These are phyloP conservation scores for Eutolmus rufibarbis DNA, from an alignment of 2,888 invertebrate species.

Conservation along the genomic window DNA sequence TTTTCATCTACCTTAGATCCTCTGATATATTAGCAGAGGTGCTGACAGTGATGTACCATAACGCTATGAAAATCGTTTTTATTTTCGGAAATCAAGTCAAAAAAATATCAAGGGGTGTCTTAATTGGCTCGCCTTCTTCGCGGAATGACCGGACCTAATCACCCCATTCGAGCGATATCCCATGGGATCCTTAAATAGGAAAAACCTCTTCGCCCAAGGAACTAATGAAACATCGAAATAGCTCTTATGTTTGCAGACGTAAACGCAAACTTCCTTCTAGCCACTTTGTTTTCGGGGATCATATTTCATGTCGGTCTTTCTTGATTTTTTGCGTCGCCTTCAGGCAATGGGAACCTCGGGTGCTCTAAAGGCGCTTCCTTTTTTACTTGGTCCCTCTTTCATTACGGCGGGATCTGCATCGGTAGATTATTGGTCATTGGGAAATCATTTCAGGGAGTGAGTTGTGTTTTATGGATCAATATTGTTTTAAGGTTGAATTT, in stretches of 20 bases:
- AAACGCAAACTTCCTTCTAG: constrained; percentile 47
- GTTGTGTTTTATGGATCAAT: not conserved
- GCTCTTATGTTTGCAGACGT: constrained; percentile 42
- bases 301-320: constrained; percentile 41
- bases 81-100: not conserved
- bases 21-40: not conserved
- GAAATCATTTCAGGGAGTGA: not conserved
- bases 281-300: constrained; percentile 43
- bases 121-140: constrained; percentile 6
- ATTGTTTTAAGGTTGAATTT: not conserved
- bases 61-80: not conserved
- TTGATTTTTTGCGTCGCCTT: not conserved
- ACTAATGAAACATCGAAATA: not conserved
- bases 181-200: not conserved
- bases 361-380: not conserved
- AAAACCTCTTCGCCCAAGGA: not conserved
- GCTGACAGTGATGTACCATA: constrained; percentile 27
- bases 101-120: not conserved
- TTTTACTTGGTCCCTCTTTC: not conserved
- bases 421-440: not conserved
- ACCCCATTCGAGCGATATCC: not conserved
- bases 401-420: not conserved
- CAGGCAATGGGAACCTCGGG: not conserved
- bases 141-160: constrained; percentile 18
- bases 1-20: not conserved